Percentiles rank a stretch among this genome's conserved stretches.
Evolutionary conservation across 1,140 invertebrate genomes (phyloP).

Genomic region (Mercenaria mercenaria): DNA sequence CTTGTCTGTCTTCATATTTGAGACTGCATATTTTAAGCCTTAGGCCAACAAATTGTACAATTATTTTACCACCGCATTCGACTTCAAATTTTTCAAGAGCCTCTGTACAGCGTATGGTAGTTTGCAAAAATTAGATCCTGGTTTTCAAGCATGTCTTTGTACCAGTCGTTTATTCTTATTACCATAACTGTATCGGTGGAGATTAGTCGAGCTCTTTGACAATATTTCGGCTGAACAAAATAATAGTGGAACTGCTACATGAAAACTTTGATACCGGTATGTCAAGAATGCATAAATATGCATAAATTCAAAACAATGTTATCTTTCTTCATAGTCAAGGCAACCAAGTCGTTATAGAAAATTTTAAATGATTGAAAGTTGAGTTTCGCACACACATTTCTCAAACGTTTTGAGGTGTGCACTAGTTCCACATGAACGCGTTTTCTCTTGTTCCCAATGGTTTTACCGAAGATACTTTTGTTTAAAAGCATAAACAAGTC

Average conservation of each 20-base stretch:
- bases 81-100: slow-evolving; percentile 43
- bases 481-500: slow-evolving; percentile 76
- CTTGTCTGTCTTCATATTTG: neutral
- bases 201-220: slow-evolving; percentile 74
- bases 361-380: slow-evolving; percentile 83
- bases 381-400: slow-evolving; percentile 82
- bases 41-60: slow-evolving; percentile 42
- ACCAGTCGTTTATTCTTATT: slow-evolving; percentile 82
- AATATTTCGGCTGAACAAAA: slow-evolving; percentile 79
- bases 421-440: slow-evolving; percentile 70
- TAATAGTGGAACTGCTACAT: slow-evolving; percentile 83
- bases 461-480: slow-evolving; percentile 86
- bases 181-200: slow-evolving; percentile 86
- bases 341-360: slow-evolving; percentile 80
- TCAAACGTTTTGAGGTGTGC: slow-evolving; percentile 31
- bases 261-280: slow-evolving; percentile 70
- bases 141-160: slow-evolving; percentile 54
- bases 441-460: slow-evolving; percentile 84
- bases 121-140: slow-evolving; percentile 31
- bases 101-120: slow-evolving; percentile 15
- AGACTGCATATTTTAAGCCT: slow-evolving; percentile 28
- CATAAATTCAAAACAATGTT: slow-evolving; percentile 74
- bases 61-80: neutral
- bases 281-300: slow-evolving; percentile 75
- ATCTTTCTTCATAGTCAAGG: slow-evolving; percentile 68